Evolutionary conservation across 1,140 invertebrate genomes (phyloP).

Genomic region (Stenopsyche tienmushanensis): DNA sequence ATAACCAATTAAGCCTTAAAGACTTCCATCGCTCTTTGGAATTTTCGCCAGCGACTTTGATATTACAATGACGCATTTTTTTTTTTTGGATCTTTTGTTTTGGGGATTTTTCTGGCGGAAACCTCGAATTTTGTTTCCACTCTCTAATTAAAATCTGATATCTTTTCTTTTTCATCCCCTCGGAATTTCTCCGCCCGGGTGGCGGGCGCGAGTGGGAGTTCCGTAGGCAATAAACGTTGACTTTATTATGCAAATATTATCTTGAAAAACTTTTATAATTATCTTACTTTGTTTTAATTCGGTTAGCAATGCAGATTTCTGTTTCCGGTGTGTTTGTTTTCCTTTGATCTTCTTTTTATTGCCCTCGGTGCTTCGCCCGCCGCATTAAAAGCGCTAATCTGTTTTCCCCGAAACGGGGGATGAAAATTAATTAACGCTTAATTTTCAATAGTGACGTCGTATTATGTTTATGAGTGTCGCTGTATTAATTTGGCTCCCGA

Average conservation of each 20-base stretch:
- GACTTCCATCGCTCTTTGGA: too few relatives aligned
- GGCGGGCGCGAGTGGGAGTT: slow-evolving; percentile 28
- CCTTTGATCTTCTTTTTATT: slow-evolving; percentile 26
- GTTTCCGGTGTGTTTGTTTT: slow-evolving; percentile 22
- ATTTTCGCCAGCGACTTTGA: too few relatives aligned
- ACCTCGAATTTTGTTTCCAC: too few relatives aligned
- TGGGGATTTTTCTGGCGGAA: background rate
- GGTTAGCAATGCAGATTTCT: slow-evolving; percentile 33
- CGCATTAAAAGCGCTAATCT: slow-evolving; percentile 17
- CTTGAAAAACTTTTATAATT: slow-evolving; percentile 40
- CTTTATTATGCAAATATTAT: slow-evolving; percentile 42
- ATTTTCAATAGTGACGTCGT: too few relatives aligned
- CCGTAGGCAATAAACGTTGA: slow-evolving; percentile 40
- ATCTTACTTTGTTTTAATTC: slow-evolving; percentile 38
- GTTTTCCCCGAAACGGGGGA: slow-evolving; percentile 9
- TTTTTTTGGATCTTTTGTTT: too few relatives aligned
- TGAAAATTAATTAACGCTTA: too few relatives aligned
- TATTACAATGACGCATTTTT: too few relatives aligned
- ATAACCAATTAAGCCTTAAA: background rate
- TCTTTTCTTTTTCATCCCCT: slow-evolving; percentile 20
- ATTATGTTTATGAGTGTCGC: too few relatives aligned
- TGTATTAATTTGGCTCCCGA: background rate
- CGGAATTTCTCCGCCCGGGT: background rate
- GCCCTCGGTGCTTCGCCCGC: background rate
- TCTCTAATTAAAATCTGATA: slow-evolving; percentile 37